Base-by-base conservation (phyloP, 2,888 invertebrate species). In the Apodemia zela region DNA sequence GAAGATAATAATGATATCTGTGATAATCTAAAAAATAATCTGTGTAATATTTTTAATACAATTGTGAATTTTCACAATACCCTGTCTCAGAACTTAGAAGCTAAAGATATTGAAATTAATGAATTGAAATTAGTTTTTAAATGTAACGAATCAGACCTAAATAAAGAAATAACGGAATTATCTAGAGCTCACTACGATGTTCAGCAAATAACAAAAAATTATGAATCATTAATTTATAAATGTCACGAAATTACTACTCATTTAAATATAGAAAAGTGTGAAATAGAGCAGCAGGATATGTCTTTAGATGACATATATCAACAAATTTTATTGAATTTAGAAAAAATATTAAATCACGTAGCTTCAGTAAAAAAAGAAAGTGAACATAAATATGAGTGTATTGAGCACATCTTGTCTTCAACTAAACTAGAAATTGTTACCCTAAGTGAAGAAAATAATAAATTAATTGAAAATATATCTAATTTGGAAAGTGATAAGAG, bases 311-410 rank as follows among this genome's bases (percentile, higher is more conserved):
- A 72, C 63, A 67, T 67, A 35, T 73, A 75, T 62, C 76, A 81
- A 58, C 67, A 69, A 65, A 77, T 86, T 60, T 59, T 77, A 42
- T 57, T 71, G n/a, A 73, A 72, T 2, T 73, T 89, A 61, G 76
- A 84, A 17, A 75, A 76, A 70, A 75, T 85, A 63, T 65, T 65
- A 18, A 71, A 72, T 67, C 70, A 78, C 61, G 65, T 82, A 61
- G 63, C 65, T 60, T 63, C 67, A 60, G 63, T 75, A 59, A 73
- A 70, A 60, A 63, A 62, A 65, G 69, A 72, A 69, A 74, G 71
- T 60, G 65, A 62, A 62, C 65, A 72, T 54, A 68, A 70, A 65
- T 69, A 66, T 63, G 61, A 69, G 17, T 70, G 73, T 65, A 10
- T 71, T 33, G 71, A 74, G 33, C 63, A 72, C 49, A 67, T 69